Percentiles rank a stretch among this genome's conserved stretches.
Evolutionary conservation across 2,888 invertebrate species (phyloP).

Genomic region (Crossocerus cetratus): DNA sequence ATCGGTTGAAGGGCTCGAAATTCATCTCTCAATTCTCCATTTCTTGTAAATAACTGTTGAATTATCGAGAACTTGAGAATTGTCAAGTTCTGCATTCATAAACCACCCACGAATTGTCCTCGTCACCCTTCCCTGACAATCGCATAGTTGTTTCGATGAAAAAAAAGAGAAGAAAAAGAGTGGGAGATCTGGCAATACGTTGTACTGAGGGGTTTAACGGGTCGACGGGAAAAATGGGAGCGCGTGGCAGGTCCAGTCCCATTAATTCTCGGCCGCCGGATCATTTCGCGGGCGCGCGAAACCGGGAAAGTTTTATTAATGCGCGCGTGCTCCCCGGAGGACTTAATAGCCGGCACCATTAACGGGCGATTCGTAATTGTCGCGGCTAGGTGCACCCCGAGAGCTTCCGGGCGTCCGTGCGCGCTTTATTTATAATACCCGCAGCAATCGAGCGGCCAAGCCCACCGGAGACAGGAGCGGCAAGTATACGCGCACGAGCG

Average conservation of each 20-base stretch:
- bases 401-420: conserved; percentile 63
- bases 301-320: conserved; percentile 17
- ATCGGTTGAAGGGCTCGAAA: too few relatives aligned
- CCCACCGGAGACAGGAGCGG: conserved; percentile 14
- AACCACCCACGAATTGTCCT: too few relatives aligned
- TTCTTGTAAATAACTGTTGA: too few relatives aligned
- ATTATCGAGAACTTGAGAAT: too few relatives aligned
- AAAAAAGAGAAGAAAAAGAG: too few relatives aligned
- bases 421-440: conserved; percentile 68
- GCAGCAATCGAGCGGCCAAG: conserved; percentile 45
- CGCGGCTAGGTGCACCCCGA: conserved; percentile 52
- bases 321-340: conserved; percentile 4
- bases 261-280: conserved; percentile 19
- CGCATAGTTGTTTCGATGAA: too few relatives aligned
- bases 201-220: too few relatives aligned
- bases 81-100: too few relatives aligned
- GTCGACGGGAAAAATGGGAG: too few relatives aligned
- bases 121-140: too few relatives aligned
- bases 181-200: too few relatives aligned
- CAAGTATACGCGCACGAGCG: conserved; percentile 30
- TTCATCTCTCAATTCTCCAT: too few relatives aligned
- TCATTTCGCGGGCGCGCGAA: conserved; percentile 2
- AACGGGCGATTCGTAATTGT: conserved; percentile 67
- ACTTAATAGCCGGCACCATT: conserved; percentile 45
- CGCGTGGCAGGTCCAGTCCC: background rate